A percentile compares a stretch with the other conserved stretches of the same genome.
Evolutionary conservation across 2,888 invertebrate genomes (phyloP).

Genomic region (Rhamnusium bicolor): DNA sequence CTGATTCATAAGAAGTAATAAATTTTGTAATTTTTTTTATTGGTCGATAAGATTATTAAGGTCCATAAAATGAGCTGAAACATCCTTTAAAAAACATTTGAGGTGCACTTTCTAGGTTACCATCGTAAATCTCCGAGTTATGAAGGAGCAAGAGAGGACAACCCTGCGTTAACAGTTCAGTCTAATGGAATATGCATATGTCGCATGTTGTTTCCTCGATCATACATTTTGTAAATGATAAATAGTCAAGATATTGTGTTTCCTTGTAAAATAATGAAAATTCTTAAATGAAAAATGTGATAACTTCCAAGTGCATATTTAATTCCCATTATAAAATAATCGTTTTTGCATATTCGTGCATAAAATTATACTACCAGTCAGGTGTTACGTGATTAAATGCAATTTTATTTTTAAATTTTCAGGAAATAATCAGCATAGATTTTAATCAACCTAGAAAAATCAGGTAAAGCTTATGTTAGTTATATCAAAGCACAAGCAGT

Average conservation of each 20-base stretch:
- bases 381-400: constrained; percentile 57
- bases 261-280: constrained; percentile 33
- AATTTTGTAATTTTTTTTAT: no score
- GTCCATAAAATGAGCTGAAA: no score
- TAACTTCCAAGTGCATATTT: constrained; percentile 48
- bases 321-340: constrained; percentile 50
- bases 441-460: constrained; percentile 50
- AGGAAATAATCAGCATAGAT: constrained; percentile 63
- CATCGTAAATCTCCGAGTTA: no score
- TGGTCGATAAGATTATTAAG: no score
- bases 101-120: no score
- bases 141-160: no score
- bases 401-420: constrained; percentile 61
- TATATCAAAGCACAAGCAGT: constrained; percentile 3
- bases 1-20: no score
- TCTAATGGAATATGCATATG: no score
- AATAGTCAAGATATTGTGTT: background rate
- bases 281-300: constrained; percentile 43
- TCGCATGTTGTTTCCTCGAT: background rate
- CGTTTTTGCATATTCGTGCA: constrained; percentile 53
- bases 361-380: constrained; percentile 52
- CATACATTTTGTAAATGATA: background rate
- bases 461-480: background rate
- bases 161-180: no score
- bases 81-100: no score